A percentile compares a stretch with the other conserved stretches of the same genome.
These are phyloP conservation scores for Perognathus longimembris DNA, from an alignment of 2,113 vertebrate genomes.

Conservation along the genomic window DNA sequence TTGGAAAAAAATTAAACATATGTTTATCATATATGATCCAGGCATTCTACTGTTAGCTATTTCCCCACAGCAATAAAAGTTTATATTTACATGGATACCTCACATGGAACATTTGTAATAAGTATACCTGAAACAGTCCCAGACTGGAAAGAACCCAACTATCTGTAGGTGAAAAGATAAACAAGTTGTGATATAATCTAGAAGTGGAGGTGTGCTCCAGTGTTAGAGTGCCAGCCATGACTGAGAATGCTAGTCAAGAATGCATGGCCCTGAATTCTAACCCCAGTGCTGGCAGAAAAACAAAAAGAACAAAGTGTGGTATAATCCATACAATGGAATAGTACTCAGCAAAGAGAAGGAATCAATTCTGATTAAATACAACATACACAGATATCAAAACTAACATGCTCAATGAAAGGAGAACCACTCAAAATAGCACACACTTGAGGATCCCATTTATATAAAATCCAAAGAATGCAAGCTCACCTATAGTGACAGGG, in stretches of 20 bases:
- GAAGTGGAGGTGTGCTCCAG: too few relatives aligned
- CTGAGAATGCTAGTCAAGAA: too few relatives aligned
- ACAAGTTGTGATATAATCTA: too few relatives aligned
- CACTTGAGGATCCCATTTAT: background rate
- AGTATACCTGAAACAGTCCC: background rate
- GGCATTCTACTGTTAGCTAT: background rate
- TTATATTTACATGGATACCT: background rate
- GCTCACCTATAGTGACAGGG: slow-evolving; percentile 38
- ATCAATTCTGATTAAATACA: background rate
- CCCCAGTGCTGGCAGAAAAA: background rate
- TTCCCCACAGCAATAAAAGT: slow-evolving; percentile 28
- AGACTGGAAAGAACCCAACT: slow-evolving; percentile 37
- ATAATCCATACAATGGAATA: background rate
- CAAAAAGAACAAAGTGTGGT: background rate
- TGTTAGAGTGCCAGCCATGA: too few relatives aligned
- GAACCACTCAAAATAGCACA: slow-evolving; percentile 28
- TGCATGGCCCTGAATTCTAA: too few relatives aligned
- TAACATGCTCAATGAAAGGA: slow-evolving; percentile 21
- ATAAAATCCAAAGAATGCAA: slow-evolving; percentile 62
- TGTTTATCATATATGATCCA: slow-evolving; percentile 4
- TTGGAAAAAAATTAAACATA: slow-evolving; percentile 26
- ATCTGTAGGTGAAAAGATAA: background rate
- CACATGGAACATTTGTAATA: background rate
- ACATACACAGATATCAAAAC: slow-evolving; percentile 25
- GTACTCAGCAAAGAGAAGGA: slow-evolving; percentile 33